These are phyloP conservation scores for Stegodyphus dumicola DNA, from an alignment of 1,140 invertebrate species.

Conservation along the genomic window DNA sequence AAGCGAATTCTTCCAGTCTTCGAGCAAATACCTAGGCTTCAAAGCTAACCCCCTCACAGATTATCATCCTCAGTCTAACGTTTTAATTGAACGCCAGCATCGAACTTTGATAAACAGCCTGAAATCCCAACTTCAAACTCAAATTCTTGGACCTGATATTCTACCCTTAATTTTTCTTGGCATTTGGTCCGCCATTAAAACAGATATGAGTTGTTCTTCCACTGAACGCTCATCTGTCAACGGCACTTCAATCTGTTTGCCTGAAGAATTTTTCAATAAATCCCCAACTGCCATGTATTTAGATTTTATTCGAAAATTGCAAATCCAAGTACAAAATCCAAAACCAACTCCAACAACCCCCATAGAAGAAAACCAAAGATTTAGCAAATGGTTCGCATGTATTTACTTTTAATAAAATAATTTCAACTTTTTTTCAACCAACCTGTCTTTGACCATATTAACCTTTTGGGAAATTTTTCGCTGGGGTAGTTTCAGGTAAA, in stretches of 20 bases:
- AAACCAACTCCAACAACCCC: not conserved
- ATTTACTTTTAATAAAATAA: too few relatives aligned
- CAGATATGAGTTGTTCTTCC: not conserved
- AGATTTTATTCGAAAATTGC: not conserved
- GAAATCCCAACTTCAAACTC: not conserved
- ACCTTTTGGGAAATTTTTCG: too few relatives aligned
- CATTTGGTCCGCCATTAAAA: not conserved
- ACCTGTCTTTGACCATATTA: too few relatives aligned
- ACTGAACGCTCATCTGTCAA: not conserved
- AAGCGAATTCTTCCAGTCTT: too few relatives aligned
- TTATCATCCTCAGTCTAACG: not conserved
- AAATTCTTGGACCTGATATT: not conserved
- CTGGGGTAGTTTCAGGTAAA: too few relatives aligned
- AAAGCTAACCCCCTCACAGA: not conserved
- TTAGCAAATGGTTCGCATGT: too few relatives aligned
- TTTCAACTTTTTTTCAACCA: too few relatives aligned
- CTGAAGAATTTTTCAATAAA: too few relatives aligned
- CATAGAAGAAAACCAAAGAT: not conserved
- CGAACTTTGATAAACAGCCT: too few relatives aligned
- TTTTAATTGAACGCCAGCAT: not conserved
- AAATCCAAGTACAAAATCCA: not conserved
- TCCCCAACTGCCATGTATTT: too few relatives aligned
- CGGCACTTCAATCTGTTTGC: not conserved
- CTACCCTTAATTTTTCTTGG: not conserved
- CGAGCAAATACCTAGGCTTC: not conserved